Percentiles rank a stretch among this genome's conserved stretches.
Evolutionary conservation across 2,113 vertebrate species (phyloP).

Genomic region (Fukomys damarensis): DNA sequence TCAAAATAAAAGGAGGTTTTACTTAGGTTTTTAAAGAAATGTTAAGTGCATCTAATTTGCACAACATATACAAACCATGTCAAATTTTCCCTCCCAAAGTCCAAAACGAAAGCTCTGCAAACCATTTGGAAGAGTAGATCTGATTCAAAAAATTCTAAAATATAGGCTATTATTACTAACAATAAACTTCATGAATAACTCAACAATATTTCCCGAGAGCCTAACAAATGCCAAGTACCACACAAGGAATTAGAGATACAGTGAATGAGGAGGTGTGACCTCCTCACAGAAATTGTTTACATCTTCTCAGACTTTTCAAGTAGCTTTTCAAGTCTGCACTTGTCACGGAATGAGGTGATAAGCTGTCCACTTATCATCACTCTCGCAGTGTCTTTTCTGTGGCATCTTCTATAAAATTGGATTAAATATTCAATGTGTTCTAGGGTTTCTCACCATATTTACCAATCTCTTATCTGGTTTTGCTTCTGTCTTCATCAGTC

Average conservation of each 20-base stretch:
- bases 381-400: neutral
- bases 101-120: neutral
- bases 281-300: neutral
- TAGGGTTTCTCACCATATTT: neutral
- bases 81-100: neutral
- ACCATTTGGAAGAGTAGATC: neutral
- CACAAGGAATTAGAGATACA: neutral
- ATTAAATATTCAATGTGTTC: neutral
- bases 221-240: neutral
- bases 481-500: neutral
- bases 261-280: neutral
- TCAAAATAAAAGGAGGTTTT: neutral
- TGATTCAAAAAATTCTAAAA: neutral
- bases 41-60: neutral
- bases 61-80: neutral
- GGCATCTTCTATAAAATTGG: neutral
- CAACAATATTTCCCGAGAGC: neutral
- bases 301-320: neutral
- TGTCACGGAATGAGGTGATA: neutral
- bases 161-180: neutral
- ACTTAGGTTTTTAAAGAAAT: neutral
- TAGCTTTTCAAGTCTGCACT: neutral
- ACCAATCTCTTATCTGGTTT: neutral
- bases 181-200: constrained; percentile 6
- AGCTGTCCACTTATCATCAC: neutral